phyloP scores from a whole-genome alignment of 2,797 vertebrate species.

The Phrynocephalus forsythii region DNA sequence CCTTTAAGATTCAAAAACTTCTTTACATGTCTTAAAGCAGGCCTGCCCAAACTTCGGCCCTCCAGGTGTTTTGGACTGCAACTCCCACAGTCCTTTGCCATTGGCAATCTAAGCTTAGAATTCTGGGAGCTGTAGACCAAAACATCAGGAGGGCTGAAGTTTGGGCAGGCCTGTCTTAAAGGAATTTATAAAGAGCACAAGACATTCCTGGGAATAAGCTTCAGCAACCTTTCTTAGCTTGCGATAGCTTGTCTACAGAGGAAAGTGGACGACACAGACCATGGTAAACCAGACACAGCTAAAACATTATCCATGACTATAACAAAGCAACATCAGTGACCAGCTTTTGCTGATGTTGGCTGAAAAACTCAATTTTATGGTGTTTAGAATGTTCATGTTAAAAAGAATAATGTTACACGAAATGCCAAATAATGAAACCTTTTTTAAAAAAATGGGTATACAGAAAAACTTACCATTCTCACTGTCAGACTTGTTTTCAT shows the following conservation, averaged over 20 bases:
- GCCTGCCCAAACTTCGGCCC: too few species aligned
- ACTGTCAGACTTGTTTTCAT: constrained; percentile 97
- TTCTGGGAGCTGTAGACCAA: too few species aligned
- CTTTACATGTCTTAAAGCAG: constrained; percentile 75
- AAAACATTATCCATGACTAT: not conserved
- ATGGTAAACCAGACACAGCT: constrained; percentile 62
- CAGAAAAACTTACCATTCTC: constrained; percentile 90
- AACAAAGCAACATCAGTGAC: too few species aligned
- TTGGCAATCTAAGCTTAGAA: too few species aligned
- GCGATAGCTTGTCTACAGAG: constrained; percentile 72
- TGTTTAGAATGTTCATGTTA: constrained; percentile 44
- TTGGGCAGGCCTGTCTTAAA: constrained; percentile 65
- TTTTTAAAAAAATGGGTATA: not conserved
- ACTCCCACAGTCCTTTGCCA: too few species aligned
- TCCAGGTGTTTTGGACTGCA: too few species aligned
- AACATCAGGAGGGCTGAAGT: too few species aligned
- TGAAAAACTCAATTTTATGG: constrained; percentile 44
- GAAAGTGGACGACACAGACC: constrained; percentile 80
- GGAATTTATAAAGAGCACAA: constrained; percentile 83
- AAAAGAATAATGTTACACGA: constrained; percentile 20
- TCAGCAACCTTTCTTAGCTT: constrained; percentile 76
- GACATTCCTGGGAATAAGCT: constrained; percentile 79
- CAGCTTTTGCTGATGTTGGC: too few species aligned
- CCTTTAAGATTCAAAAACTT: constrained; percentile 77
- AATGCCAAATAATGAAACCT: constrained; percentile 45